Percentiles rank a stretch among this genome's conserved stretches.
phyloP scores from a whole-genome alignment of 1,140 invertebrate genomes.

The Trichoplusia ni region DNA sequence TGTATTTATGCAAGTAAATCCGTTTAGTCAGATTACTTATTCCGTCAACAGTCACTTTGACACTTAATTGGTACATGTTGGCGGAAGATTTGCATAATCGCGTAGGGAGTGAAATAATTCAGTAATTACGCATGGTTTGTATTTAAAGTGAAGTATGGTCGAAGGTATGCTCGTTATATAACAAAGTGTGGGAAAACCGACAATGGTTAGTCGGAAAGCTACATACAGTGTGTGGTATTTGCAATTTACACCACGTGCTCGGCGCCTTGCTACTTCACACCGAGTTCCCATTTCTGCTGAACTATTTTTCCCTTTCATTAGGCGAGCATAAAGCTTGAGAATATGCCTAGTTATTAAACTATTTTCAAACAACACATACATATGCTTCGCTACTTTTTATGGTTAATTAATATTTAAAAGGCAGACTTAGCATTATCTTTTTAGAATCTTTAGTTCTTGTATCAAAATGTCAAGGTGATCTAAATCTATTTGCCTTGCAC shows the following conservation, averaged over 20 bases:
- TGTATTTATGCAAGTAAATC: conserved; percentile 11
- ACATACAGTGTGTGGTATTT: conserved; percentile 33
- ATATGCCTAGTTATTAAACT: conserved; percentile 23
- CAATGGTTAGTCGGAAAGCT: background rate
- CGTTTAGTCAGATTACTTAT: background rate
- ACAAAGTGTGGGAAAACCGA: conserved; percentile 17
- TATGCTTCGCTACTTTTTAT: too few relatives aligned
- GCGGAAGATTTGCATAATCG: background rate
- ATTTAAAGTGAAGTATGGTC: conserved; percentile 13
- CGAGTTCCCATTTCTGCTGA: conserved; percentile 38
- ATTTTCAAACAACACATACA: too few relatives aligned
- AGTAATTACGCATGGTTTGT: conserved; percentile 9
- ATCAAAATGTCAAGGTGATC: background rate
- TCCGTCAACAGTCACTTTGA: background rate
- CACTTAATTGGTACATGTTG: background rate
- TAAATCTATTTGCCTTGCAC: background rate
- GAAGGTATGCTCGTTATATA: background rate
- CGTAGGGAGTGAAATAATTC: conserved; percentile 12
- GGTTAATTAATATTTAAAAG: too few relatives aligned
- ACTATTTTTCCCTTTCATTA: conserved; percentile 29
- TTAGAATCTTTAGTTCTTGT: too few relatives aligned
- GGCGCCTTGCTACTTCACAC: conserved; percentile 43
- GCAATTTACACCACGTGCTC: conserved; percentile 48
- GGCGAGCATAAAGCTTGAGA: conserved; percentile 7
- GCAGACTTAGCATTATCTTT: too few relatives aligned